Base-by-base conservation (phyloP, 92 coral and sea anemone species). In the Phenganax subtilis region DNA sequence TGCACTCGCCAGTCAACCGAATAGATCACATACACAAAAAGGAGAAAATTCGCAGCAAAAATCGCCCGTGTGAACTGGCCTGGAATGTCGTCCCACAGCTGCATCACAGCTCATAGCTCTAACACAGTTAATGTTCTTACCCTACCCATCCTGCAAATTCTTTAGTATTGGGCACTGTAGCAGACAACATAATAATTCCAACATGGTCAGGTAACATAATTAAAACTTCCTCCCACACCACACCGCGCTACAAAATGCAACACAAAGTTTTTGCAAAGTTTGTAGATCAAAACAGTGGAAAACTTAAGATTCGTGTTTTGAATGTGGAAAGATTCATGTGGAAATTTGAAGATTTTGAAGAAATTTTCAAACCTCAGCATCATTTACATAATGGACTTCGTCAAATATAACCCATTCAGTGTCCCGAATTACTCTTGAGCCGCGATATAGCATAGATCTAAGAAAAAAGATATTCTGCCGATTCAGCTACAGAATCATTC, bases 101-200 rank as follows among this genome's bases (percentile, higher is more conserved):
- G 8, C 17, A 17, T 25, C 28, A 27, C 51, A 51, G 15, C 6
- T 51, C 52, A 30, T 3, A 51, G 30, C 55, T 56, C 28, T 3
- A 29, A 56, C 30, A 17, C 57, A 51, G 55, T 31, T 15, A 54
- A 29, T 29, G 25, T 56, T 75, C 91, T 88, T 75, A 94, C 98
- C 98, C 98, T 54, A 94, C 92, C 98, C 98, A 94, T 93, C 92
- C 93, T 12, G 98, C 98, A 83, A 94, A 94, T 87, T 94, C 98
- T 86, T 90, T 65, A 0, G 98, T 90, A 69, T 94, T 94, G 14
- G 98, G 98, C 59, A 94, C 98, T 3, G 98, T 94, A 10, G 98
- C 98, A 11, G 98, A 94, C 57, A 94, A 80, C 75, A 94, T 86
- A 44, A 94, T 92, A 37, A 94, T 89, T 75, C 90, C 89, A 82